Evolutionary conservation across 2,113 vertebrate species (phyloP), one percentile per base, ranked within the genome.

Genomic region (Heterocephalus glaber): DNA sequence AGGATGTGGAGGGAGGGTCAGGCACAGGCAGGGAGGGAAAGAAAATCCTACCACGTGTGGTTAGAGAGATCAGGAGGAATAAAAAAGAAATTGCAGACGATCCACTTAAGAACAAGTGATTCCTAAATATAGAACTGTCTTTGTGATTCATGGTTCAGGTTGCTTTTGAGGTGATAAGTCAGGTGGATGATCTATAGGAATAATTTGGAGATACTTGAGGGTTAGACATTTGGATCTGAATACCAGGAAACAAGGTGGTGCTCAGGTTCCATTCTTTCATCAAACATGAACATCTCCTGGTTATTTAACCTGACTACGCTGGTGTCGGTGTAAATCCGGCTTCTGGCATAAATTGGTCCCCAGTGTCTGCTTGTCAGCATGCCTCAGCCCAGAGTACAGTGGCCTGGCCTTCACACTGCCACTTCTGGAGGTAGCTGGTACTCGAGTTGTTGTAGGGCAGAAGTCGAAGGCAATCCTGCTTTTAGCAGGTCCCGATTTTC

Each of bases 341-440:
- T 66, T 20, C 76, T 63, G 77, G 44, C 28, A 1, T 5, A 7
- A 30, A 30, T 7, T 0, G 11, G 22, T 47, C 9, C 68, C 19
- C 30, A 6, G 52, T 14, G 14, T 30, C 77, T 24, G n/a, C 33
- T 30, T 4, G 16, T 20, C 9, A 41, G 35, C 93, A 7, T 16
- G 58, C 26, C 68, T 1, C 22, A 35, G 54, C 1, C 20, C 19
- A 0, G 35, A 0, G 49, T 19, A 28, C 7, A 1, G 2, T 14
- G 41, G 7, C 0, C 0, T 52, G 70, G n/a, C 16, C 47, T 19
- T 24, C 5, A 7, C 0, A 0, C 10, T 0, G 8, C 44, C 22
- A 0, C 77, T 13, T 0, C 1, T 1, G 7, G 72, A 44, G n/a
- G 24, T 7, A 4, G 65, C 76, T n/a, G 56, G 61, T 41, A 3